Evolutionary conservation across 92 coral and sea anemone species (phyloP), one percentile per base, ranked within the genome.

Genomic region (Phenganax stokvisi): DNA sequence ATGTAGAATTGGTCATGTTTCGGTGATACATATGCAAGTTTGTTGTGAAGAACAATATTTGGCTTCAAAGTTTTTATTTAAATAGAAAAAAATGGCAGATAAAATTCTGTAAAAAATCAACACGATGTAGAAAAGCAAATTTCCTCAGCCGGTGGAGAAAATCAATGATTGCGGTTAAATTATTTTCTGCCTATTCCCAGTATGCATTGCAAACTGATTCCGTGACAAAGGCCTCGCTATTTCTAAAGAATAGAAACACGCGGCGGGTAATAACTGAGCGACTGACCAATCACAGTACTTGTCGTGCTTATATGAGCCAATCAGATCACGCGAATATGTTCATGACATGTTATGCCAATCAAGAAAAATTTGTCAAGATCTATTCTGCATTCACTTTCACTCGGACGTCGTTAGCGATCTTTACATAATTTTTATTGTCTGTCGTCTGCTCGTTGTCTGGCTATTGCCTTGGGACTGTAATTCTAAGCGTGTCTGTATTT

Each of bases 271-370:
- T 16, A 72, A 72, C 44, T 72, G 8, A 51, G 57, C 77, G 44
- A 72, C 6, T 25, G 30, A 47, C 82, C 82, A 78, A 78, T 78
- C 82, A 53, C 54, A 51, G 72, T 57, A 9, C 54, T 10, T 64
- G 31, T 61, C 58, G 72, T 62, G 72, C 16, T 29, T 53, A 51
- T 37, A 47, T 17, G 56, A 52, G 54, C 82, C 82, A 78, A 78
- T 78, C 82, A 78, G 20, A 61, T 61, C 82, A 78, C 82, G 82
- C 71, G 72, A 64, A 61, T 57, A 30, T 57, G 82, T 47, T 64
- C 71, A 52, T 78, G 44, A 57, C 71, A 61, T 61, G 72, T 37
- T 12, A 78, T 78, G 82, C 52, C 82, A 78, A 78, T 78, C 82
- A 78, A 76, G 53, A 37, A 51, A 47, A 27, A 44, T 44, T 44